Conservation (phyloP, 2,888 invertebrate species). For the Pyrgus malvae region DNA sequence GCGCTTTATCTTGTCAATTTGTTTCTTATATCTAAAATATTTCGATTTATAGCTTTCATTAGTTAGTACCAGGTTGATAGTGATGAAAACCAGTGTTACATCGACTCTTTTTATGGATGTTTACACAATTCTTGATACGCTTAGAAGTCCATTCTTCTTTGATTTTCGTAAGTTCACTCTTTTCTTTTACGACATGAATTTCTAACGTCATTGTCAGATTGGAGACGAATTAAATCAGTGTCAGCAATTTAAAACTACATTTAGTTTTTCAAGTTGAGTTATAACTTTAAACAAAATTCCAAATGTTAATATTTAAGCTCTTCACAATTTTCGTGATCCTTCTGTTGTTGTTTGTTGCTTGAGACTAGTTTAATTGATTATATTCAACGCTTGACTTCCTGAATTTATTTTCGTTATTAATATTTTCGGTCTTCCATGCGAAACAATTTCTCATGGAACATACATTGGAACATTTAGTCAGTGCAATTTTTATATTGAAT, state of each 20-base stretch:
- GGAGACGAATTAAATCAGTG: too few species aligned
- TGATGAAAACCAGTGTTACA: neutral
- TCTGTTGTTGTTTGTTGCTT: neutral
- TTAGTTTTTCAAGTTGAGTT: too few species aligned
- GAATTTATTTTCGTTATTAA: slow-evolving; percentile 12
- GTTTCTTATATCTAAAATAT: slow-evolving; percentile 12
- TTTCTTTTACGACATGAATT: too few species aligned
- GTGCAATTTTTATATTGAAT: neutral
- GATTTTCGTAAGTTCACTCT: slow-evolving; percentile 14
- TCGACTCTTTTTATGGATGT: slow-evolving; percentile 17
- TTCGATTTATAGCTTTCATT: slow-evolving; percentile 6
- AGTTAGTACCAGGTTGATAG: neutral
- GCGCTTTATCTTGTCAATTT: slow-evolving; percentile 14
- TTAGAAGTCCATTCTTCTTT: slow-evolving; percentile 18
- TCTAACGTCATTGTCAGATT: too few species aligned
- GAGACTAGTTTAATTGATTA: neutral
- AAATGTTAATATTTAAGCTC: too few species aligned
- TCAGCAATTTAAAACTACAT: too few species aligned
- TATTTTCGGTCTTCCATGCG: slow-evolving; percentile 6
- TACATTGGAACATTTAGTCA: neutral
- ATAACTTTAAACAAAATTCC: too few species aligned
- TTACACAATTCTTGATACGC: slow-evolving; percentile 18
- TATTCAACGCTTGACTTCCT: slow-evolving; percentile 8
- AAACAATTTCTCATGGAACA: slow-evolving; percentile 14
- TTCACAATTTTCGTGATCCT: too few species aligned